Evolutionary conservation across 2,113 vertebrate genomes (phyloP).

Genomic region (Ellobius talpinus): DNA sequence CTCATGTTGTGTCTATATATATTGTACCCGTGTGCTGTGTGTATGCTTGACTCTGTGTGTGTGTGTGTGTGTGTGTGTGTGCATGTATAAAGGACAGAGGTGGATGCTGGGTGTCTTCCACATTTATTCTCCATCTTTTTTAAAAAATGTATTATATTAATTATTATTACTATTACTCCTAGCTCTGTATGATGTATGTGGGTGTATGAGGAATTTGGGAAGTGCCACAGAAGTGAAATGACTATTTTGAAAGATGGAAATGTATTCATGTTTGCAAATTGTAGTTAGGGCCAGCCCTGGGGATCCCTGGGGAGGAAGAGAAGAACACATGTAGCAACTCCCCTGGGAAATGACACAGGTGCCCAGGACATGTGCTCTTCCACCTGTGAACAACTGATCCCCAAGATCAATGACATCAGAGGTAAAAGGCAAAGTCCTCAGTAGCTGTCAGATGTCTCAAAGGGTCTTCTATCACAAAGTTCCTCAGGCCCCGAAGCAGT

Average conservation of each 20-base stretch:
- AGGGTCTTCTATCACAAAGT: neutral
- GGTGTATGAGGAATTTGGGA: neutral
- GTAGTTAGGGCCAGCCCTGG: no score
- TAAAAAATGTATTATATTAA: neutral
- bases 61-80: neutral
- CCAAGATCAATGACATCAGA: neutral
- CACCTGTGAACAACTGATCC: neutral
- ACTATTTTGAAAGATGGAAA: neutral
- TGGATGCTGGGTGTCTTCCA: neutral
- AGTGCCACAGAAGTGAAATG: neutral
- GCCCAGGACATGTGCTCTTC: neutral
- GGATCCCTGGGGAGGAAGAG: neutral
- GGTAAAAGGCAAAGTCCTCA: neutral
- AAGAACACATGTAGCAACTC: neutral
- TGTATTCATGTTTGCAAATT: neutral
- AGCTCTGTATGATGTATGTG: neutral
- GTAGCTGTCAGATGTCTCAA: neutral
- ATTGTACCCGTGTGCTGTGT: rapidly evolving
- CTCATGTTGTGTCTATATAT: neutral
- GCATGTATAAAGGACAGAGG: neutral
- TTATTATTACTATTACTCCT: neutral
- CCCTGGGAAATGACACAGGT: neutral
- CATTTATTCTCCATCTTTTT: neutral
- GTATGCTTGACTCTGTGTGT: neutral
- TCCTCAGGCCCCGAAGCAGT: neutral